phyloP scores from a whole-genome alignment of 2,888 invertebrate genomes.

The Chrysolina americana region DNA sequence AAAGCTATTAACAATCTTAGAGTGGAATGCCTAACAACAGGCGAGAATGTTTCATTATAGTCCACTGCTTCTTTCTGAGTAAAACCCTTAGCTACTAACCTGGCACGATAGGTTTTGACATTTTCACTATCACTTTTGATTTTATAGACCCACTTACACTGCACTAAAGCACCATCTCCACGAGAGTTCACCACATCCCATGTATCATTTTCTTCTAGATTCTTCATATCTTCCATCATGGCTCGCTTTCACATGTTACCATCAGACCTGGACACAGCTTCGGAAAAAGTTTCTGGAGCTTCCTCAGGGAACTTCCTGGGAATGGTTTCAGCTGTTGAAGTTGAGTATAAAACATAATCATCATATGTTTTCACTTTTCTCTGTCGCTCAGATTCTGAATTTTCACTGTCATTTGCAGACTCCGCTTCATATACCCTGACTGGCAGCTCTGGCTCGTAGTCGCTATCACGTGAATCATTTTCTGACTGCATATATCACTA shows the following conservation, averaged over 20 bases:
- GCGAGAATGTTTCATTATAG: too few relatives aligned
- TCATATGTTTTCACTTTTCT: not conserved
- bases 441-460: constrained; percentile 16
- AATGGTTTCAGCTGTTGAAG: too few relatives aligned
- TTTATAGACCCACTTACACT: constrained; percentile 6
- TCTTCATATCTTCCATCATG: not conserved
- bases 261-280: too few relatives aligned
- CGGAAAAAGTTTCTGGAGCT: too few relatives aligned
- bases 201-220: not conserved
- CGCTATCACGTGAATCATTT: constrained; percentile 26
- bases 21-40: constrained; percentile 2
- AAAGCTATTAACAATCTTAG: constrained; percentile 8
- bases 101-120: too few relatives aligned
- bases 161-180: constrained; percentile 3
- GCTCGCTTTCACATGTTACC: constrained; percentile 13
- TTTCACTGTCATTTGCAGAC: constrained; percentile 14
- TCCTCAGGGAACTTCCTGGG: too few relatives aligned
- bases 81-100: too few relatives aligned
- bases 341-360: too few relatives aligned
- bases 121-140: not conserved
- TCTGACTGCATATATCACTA: not conserved
- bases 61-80: too few relatives aligned
- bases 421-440: not conserved
- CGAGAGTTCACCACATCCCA: not conserved
- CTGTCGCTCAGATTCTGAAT: constrained; percentile 10